Base-by-base conservation (phyloP, 1,140 invertebrate genomes). In the Cataglyphis hispanica region DNA sequence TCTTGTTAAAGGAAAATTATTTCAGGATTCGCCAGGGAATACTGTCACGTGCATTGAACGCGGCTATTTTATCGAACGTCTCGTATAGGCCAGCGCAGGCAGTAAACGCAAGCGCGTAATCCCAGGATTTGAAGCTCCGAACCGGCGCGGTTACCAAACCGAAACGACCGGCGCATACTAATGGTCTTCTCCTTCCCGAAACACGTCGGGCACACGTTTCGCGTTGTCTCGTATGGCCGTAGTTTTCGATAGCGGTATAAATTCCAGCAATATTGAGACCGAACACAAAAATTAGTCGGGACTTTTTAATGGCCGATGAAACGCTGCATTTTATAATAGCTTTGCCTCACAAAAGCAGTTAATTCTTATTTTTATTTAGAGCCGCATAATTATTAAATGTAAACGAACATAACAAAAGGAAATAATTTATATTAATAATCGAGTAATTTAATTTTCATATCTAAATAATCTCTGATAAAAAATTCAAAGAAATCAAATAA, bases 101-200 rank as follows among this genome's bases (percentile, higher is more conserved):
- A n/a, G 67, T 46, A 50, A 83, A 83, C 58, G 37, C n/a, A 58
- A 56, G 80, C 78, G 60, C 61, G 31, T 75, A 75, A 86, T 84
- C 85, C 61, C 25, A 22, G 80, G 70, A 86, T 86, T 83, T 61
- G 77, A 86, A 83, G 77, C 56, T 56, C 31, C 46, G 64, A 53
- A 72, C 84, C 50, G 19, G 31, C 40, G 83, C 74, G 81, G 86
- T 87, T 85, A 85, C 86, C 83, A 56, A 85, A 87, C 63, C 64
- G 56, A 69, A 70, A 85, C 86, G 64, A 19, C 50, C 13, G 22
- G 53, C n/a, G 83, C 72, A 87, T 87, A 87, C 86, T 70, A 87
- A 87, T 87, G 46, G 13, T n/a, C 3, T 63, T n/a, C 3, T 63
- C 37, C 70, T 11, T 77, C 40, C 63, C 25, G 63, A 84, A 87